Evolutionary conservation across 2,797 vertebrate species (phyloP).

Genomic region (Erethizon dorsatum): DNA sequence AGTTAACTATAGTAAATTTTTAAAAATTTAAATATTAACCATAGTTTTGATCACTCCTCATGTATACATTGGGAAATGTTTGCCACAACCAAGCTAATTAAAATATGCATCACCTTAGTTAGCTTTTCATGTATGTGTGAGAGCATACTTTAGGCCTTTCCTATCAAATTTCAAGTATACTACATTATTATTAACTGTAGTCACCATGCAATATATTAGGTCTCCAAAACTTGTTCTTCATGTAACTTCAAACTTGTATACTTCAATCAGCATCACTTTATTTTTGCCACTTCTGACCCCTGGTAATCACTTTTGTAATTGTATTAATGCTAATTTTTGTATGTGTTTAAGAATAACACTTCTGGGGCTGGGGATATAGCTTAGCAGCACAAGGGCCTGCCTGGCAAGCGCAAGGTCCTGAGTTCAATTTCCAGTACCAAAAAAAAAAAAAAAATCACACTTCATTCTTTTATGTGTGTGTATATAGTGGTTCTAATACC

Average conservation of each 20-base stretch:
- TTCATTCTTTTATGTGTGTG: not conserved
- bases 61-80: not conserved
- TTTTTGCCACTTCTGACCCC: not conserved
- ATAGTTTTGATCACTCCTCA: not conserved
- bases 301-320: not conserved
- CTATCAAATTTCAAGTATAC: not conserved
- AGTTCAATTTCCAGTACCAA: too few relatives aligned
- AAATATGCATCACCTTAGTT: not conserved
- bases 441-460: too few relatives aligned
- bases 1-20: not conserved
- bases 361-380: not conserved
- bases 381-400: too few relatives aligned
- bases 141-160: not conserved
- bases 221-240: not conserved
- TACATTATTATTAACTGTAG: not conserved
- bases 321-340: slow-evolving; percentile 22
- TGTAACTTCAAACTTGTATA: not conserved
- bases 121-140: not conserved
- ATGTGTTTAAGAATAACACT: not conserved
- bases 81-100: not conserved
- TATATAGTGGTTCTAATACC: not conserved
- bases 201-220: not conserved
- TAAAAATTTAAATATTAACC: not conserved
- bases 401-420: too few relatives aligned
- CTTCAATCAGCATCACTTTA: not conserved